These are phyloP conservation scores for Alfaro cultratus DNA, from an alignment of 2,797 vertebrate genomes.

Conservation along the genomic window DNA sequence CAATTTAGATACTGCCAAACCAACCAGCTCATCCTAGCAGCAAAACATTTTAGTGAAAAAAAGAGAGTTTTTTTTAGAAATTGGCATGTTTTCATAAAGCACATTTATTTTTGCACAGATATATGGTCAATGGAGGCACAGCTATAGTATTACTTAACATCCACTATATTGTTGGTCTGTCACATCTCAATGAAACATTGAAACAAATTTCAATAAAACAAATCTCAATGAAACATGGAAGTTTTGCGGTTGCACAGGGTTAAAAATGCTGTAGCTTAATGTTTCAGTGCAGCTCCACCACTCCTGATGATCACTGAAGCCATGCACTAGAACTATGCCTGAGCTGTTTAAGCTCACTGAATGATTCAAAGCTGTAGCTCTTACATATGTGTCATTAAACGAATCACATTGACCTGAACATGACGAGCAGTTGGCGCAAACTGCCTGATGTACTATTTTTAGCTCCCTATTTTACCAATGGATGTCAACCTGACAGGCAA, in stretches of 20 bases:
- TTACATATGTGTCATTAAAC: slow-evolving; percentile 32
- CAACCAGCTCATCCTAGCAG: no score
- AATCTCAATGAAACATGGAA: neutral
- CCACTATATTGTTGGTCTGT: no score
- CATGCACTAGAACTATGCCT: slow-evolving; percentile 37
- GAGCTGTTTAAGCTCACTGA: slow-evolving; percentile 55
- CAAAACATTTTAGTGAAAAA: no score
- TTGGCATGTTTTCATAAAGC: no score
- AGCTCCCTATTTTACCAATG: slow-evolving; percentile 29
- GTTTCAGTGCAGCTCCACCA: slow-evolving; percentile 27
- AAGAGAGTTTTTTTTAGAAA: no score
- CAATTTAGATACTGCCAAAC: no score
- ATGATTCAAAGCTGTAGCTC: slow-evolving; percentile 54
- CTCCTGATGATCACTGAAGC: slow-evolving; percentile 26
- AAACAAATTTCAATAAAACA: no score
- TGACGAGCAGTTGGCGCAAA: slow-evolving; percentile 38
- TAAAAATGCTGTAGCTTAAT: slow-evolving; percentile 4
- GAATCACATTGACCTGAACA: slow-evolving; percentile 32
- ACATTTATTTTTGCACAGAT: no score
- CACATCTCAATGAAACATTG: no score
- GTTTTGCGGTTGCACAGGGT: neutral
- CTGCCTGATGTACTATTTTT: slow-evolving; percentile 42
- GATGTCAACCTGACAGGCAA: slow-evolving; percentile 28
- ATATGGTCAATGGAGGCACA: no score
- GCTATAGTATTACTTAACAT: no score